A percentile compares a stretch with the other conserved stretches of the same genome.
These are phyloP conservation scores for Catocala nupta DNA, from an alignment of 2,888 invertebrate species.

Conservation along the genomic window DNA sequence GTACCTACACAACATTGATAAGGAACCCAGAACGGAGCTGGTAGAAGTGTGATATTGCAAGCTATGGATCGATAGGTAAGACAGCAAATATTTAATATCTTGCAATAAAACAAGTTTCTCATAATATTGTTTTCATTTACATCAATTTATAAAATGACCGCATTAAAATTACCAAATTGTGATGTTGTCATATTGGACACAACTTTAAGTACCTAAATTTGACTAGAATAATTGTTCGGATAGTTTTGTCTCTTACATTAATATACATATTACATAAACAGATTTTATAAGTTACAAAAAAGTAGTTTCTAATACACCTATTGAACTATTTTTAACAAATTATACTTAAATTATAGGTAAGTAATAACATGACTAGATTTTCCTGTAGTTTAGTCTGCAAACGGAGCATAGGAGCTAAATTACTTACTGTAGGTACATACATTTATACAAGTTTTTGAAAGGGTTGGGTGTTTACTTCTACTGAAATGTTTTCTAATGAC, in stretches of 20 bases:
- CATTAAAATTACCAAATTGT: conserved; percentile 21
- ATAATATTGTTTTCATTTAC: conserved; percentile 67
- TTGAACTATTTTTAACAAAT: conserved; percentile 26
- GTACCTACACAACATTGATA: no score
- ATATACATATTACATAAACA: conserved; percentile 24
- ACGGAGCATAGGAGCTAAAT: conserved; percentile 17
- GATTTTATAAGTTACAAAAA: conserved; percentile 24
- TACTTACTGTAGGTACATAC: no score
- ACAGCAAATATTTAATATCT: no score
- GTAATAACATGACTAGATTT: conserved; percentile 42
- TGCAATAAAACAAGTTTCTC: conserved; percentile 16
- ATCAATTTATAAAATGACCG: conserved; percentile 72
- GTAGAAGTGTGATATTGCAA: no score
- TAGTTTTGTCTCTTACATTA: conserved; percentile 24
- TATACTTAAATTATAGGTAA: conserved; percentile 24
- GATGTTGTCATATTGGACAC: conserved; percentile 13
- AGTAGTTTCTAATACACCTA: conserved; percentile 16
- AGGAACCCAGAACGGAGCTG: no score
- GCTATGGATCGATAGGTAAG: no score
- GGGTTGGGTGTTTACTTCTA: no score
- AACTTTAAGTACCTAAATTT: conserved; percentile 28
- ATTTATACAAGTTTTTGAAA: conserved; percentile 1
- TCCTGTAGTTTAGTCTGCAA: conserved; percentile 28
- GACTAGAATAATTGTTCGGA: conserved; percentile 39
- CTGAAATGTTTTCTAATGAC: no score